Conservation (phyloP, 64 coral and sea anemone genomes). For the Pocillopora damicornis region DNA sequence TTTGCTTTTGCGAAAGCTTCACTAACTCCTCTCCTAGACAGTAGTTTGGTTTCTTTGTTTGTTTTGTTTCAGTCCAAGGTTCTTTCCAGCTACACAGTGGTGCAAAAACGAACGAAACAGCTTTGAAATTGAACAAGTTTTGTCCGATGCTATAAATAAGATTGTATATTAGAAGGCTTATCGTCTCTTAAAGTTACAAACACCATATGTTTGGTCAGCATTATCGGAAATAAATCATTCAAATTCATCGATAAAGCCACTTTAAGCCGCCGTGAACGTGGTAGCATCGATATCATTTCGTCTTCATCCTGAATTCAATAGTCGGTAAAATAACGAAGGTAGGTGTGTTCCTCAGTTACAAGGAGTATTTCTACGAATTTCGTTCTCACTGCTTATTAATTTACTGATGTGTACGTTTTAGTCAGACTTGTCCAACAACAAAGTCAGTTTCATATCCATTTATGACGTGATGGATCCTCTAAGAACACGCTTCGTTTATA, state of each 20-base stretch:
- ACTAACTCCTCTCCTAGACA: neutral
- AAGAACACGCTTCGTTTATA: neutral
- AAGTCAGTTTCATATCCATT: neutral
- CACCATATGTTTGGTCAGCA: neutral
- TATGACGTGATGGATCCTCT: neutral
- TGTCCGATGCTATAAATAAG: neutral
- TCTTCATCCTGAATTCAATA: neutral
- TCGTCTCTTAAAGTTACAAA: neutral
- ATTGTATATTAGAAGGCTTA: neutral
- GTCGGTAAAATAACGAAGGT: neutral
- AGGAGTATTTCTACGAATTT: neutral
- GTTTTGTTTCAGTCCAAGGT: slow-evolving; percentile 27
- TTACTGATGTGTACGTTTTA: neutral
- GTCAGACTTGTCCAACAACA: neutral
- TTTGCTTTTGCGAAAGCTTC: neutral
- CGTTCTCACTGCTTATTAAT: neutral
- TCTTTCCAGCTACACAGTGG: neutral
- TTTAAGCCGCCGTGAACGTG: neutral
- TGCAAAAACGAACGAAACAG: neutral
- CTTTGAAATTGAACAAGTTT: neutral
- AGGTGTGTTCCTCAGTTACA: neutral
- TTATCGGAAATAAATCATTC: neutral
- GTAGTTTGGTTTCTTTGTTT: neutral
- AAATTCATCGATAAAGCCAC: neutral
- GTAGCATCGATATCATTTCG: neutral